phyloP scores from a whole-genome alignment of 2,888 invertebrate genomes.

The Andrena chrysosceles region DNA sequence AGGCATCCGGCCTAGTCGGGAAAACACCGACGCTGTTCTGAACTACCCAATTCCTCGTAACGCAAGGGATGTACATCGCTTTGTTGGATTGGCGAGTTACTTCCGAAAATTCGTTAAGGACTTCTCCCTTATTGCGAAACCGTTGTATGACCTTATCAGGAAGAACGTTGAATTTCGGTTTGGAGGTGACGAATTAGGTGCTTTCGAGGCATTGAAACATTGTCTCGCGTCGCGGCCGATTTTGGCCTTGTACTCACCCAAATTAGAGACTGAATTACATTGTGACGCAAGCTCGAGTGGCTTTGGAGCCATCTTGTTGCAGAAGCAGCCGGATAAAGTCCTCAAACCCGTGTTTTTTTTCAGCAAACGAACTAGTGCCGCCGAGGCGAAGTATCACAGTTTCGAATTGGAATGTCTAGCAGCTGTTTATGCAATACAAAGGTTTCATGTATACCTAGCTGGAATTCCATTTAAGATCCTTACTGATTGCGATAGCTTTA shows the following conservation, averaged over 20 bases:
- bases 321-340: not conserved
- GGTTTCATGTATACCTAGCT: conserved; percentile 57
- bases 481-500: conserved; percentile 5
- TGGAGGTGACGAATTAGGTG: not conserved
- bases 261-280: not conserved
- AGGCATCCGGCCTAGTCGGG: not conserved
- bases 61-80: not conserved
- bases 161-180: not conserved
- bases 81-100: not conserved
- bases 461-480: not conserved
- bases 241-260: not conserved
- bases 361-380: not conserved
- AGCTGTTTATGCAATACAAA: conserved; percentile 60
- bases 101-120: not conserved
- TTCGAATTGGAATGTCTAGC: conserved; percentile 73
- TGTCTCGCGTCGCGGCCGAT: not conserved
- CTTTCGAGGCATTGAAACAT: not conserved
- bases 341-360: not conserved
- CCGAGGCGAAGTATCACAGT: not conserved
- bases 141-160: not conserved
- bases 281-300: not conserved
- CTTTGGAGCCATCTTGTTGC: conserved; percentile 4
- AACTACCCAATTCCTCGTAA: conserved; percentile 1
- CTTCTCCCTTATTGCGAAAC: not conserved
- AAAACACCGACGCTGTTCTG: no score